Percentiles rank a stretch among this genome's conserved stretches.
phyloP scores from a whole-genome alignment of 2,113 vertebrate genomes.

The Caretta caretta region DNA sequence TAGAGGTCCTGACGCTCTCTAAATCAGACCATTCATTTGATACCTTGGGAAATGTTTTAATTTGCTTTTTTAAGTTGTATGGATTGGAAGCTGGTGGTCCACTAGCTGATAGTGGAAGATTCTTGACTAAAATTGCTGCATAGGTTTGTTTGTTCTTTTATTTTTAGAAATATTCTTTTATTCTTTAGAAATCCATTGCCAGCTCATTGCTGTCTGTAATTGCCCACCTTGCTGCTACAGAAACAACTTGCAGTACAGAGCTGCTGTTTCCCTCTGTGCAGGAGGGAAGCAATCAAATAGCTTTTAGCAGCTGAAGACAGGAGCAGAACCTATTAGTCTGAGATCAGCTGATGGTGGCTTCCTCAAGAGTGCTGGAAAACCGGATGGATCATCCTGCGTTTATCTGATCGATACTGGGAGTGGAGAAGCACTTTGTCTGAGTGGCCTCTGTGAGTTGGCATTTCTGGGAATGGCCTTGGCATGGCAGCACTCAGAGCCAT shows the following conservation, averaged over 20 bases:
- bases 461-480: background rate
- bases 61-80: conserved; percentile 3
- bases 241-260: background rate
- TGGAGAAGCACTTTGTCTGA: background rate
- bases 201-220: conserved; percentile 11
- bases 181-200: conserved; percentile 26
- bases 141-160: conserved; percentile 21
- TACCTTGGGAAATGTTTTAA: background rate
- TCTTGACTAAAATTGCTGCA: background rate
- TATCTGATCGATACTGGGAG: fast-evolving
- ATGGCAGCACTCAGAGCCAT: background rate
- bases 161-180: conserved; percentile 16
- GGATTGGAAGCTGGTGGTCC: conserved; percentile 33
- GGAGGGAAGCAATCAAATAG: background rate
- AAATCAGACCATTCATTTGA: background rate
- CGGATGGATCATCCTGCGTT: background rate
- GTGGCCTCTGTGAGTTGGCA: background rate
- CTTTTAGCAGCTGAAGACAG: background rate
- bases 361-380: background rate
- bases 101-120: background rate
- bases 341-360: background rate
- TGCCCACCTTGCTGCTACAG: conserved; percentile 30
- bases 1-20: background rate
- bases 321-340: background rate
- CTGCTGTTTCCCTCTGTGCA: fast-evolving